These are phyloP conservation scores for Theonella swinhoei DNA, from an alignment of 37 sponge, comb jelly and placozoan genomes.

Conservation along the genomic window DNA sequence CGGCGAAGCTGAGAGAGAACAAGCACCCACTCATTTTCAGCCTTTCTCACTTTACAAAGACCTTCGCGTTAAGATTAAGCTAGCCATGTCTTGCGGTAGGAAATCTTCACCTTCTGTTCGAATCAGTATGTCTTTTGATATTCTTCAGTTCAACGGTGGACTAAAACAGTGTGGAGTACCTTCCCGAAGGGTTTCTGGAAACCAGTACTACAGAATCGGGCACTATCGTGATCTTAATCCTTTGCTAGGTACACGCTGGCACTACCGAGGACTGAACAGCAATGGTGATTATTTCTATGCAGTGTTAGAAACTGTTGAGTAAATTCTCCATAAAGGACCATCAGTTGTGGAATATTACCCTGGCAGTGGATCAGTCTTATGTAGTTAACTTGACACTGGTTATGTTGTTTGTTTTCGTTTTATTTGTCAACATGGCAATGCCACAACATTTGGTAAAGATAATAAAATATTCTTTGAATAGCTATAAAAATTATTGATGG, in stretches of 20 bases:
- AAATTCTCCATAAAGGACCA: constrained; percentile 2
- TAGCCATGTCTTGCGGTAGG: constrained; percentile 8
- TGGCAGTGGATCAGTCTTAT: not conserved
- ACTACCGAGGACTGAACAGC: not conserved
- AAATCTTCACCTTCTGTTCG: constrained; percentile 1
- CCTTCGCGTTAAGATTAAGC: constrained; percentile 13
- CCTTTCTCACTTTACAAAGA: constrained; percentile 15
- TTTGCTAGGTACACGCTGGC: constrained; percentile 17
- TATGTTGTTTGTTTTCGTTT: constrained; percentile 7
- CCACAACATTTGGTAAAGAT: constrained; percentile 25
- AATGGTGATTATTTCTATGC: constrained; percentile 15
- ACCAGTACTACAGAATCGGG: constrained; percentile 5
- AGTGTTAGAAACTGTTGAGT: constrained; percentile 10
- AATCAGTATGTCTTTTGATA: constrained; percentile 32
- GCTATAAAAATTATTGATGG: not conserved
- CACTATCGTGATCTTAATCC: constrained; percentile 12
- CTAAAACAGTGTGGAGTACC: constrained; percentile 4
- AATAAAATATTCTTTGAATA: constrained; percentile 5
- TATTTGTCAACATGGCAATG: constrained; percentile 1
- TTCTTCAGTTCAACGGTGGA: constrained; percentile 21
- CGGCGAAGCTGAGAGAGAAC: not conserved
- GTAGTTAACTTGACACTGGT: constrained; percentile 5
- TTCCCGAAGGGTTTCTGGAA: not conserved
- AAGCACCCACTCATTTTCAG: not conserved
- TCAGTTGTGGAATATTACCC: constrained; percentile 6